phyloP scores from a whole-genome alignment of 2,888 invertebrate genomes.

The Conops quadrifasciatus region DNA sequence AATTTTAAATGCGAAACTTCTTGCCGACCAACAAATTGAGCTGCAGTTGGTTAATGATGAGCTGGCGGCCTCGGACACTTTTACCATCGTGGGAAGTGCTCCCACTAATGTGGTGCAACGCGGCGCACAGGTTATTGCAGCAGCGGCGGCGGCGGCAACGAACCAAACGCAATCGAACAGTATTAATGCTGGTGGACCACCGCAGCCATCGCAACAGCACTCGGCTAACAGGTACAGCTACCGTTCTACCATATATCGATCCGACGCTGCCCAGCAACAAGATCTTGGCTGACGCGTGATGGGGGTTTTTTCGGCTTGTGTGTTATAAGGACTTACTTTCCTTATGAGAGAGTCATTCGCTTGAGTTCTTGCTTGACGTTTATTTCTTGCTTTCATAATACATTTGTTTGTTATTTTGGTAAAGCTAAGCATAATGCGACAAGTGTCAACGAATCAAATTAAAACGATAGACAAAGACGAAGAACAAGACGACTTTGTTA shows the following conservation, averaged over 20 bases:
- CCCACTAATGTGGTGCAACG: slow-evolving; percentile 46
- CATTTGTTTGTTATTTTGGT: slow-evolving; percentile 22
- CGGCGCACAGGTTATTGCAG: slow-evolving; percentile 37
- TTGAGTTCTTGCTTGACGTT: slow-evolving; percentile 20
- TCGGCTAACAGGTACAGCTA: slow-evolving; percentile 74
- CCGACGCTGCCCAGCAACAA: slow-evolving; percentile 68
- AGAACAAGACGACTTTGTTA: too few relatives aligned
- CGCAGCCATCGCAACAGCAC: slow-evolving; percentile 53
- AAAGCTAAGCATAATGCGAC: too few relatives aligned
- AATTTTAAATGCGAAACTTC: slow-evolving; percentile 75
- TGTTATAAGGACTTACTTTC: slow-evolving; percentile 68
- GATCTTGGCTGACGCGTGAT: slow-evolving; percentile 83
- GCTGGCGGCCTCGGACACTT: slow-evolving; percentile 56
- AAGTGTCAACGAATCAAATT: too few relatives aligned
- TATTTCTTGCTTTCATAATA: slow-evolving; percentile 27
- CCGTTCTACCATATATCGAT: slow-evolving; percentile 74
- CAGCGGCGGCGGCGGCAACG: slow-evolving; percentile 45
- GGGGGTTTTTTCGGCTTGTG: slow-evolving; percentile 84
- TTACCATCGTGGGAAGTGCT: slow-evolving; percentile 46
- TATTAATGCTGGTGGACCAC: slow-evolving; percentile 50
- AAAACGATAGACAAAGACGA: too few relatives aligned
- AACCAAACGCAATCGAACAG: slow-evolving; percentile 44
- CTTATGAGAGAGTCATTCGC: slow-evolving; percentile 22
- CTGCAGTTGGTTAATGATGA: slow-evolving; percentile 47
- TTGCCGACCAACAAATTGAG: slow-evolving; percentile 62